Evolutionary conservation across 2,888 invertebrate genomes (phyloP), one percentile per base, ranked within the genome.

Genomic region (Drosophila parthenogenetica): DNA sequence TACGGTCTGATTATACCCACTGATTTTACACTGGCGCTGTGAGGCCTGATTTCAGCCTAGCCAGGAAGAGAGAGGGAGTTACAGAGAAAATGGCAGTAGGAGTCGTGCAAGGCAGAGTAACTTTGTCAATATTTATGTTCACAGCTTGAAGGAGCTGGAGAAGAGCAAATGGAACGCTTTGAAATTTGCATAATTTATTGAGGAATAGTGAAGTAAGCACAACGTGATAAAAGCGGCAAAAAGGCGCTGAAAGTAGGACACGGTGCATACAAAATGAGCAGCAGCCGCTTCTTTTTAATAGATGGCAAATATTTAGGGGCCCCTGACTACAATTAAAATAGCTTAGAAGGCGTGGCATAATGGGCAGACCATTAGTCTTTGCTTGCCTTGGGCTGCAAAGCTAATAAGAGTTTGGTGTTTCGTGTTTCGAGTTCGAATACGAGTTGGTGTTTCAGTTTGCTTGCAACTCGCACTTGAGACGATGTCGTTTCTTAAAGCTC

Each of bases 171-270:
- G 73, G 57, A 59, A 64, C 42, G 32, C 54, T 59, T 17, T 49
- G 37, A 69, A 81, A 87, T 84, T 87, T 87, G 71, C 81, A 84
- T 82, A 87, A 60, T 76, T 64, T 40, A 55, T 42, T 54, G 37
- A 25, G 13, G 35, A 11, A 37, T 25, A 53, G 45, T 25, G 37
- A n/a, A 5, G 13, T 17, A n/a, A 32, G 25, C 29, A 29, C 29
- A 29, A 29, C 29, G 29, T 29, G 29, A 29, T 29, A 29, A 29
- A 29, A 29, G 29, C 29, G 29, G 29, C 29, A 29, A 29, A 10
- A 10, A 13, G 29, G 7, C 4, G 10, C 4, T 25, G 14, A 5
- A 10, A 16, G 29, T 8, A 11, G 2, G 1, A 13, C 25, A 10
- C 39, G 25, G 19, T 25, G 76, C 76, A 75, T 76, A 64, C 35